Base-by-base conservation (phyloP, 2,113 vertebrate genomes). In the Panthera leo region DNA sequence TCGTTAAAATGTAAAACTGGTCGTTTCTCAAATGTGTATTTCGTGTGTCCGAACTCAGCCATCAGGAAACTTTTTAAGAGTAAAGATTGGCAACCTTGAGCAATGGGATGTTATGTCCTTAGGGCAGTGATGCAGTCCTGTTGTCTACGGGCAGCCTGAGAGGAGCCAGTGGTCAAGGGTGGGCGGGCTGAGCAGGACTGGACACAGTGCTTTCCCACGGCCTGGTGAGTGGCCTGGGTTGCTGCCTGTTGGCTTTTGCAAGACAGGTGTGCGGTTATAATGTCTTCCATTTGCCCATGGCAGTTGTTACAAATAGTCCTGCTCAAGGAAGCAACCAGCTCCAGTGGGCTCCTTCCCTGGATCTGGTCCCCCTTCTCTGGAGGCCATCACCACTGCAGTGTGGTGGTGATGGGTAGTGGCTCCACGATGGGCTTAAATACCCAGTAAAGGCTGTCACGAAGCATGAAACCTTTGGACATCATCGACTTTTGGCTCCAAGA, bases 341-440 rank as follows among this genome's bases (percentile, higher is more conserved):
- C 53, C 11, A 18, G 53, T 1, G 63, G 27, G 53, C 19, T 5
- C 51, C 71, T 86, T 48, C 63, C 75, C 0, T 42, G 29, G 65
- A 36, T 27, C 65, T 27, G 3, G 21, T 23, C 21, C 12, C 29
- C 31, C 45, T 34, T n/a, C 34, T 0, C 58, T n/a, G 42, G 19
- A 42, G 55, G 55, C 67, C 9, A 0, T 16, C 2, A 5, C 70
- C 34, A 19, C 1, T 5, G 21, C 2, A 10, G 23, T 4, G 55
- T 21, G 55, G 34, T 1, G n/a, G 45, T 23, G 13, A 19, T 2
- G 3, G 1, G 5, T 2, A 13, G 39, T 1, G 7, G 42, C 23
- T 13, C 45, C 2, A 4, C 10, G 9, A 53, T 16, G 75, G 65
- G 45, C 45, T 82, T 31, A 39, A 3, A 70, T 14, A 6, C 36